Evolutionary conservation across 2,888 invertebrate species (phyloP), one percentile per base, ranked within the genome.

Genomic region (Microctonus hyperodae): DNA sequence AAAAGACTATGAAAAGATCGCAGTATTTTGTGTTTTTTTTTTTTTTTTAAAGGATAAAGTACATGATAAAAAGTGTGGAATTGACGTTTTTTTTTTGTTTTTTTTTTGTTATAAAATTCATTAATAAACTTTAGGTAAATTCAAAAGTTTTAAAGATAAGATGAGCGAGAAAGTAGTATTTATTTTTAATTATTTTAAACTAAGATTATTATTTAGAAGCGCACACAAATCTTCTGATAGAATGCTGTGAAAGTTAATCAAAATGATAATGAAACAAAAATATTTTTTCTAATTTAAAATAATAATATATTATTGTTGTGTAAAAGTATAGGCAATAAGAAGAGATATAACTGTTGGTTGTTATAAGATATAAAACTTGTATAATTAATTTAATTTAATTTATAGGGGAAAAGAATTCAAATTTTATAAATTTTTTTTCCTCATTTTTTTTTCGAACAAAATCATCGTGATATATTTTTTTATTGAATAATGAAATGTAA

Each of bases 1-100:
- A 35, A 23, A 65, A 16, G 23, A 40, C 25, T 33, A n/a, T 28
- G 13, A 61, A 28, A 11, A 37, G 25, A 44, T 22, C 56, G 67
- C 50, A 61, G 67, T 62, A 67, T 67, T 67, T 56, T 57, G 23
- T 51, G 16, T 61, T 56, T 67, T 58, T 59, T 61, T 25, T 25
- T 48, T 55, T 31, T 40, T 37, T 44, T 40, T 60, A 53, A 55
- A 33, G 20, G 20, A n/a, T n/a, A n/a, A n/a, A 59, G 28, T 59
- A 28, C 31, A 5, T 28, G 33, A 64, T n/a, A n/a, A n/a, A n/a
- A n/a, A n/a, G n/a, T n/a, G n/a, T n/a, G n/a, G n/a, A n/a, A n/a
- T n/a, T n/a, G n/a, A n/a, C 7, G 7, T 31, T 31, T n/a, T 5
- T 31, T 35, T 44, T 16, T 44, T 31, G n/a, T 5, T 31, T 35